Evolutionary conservation across 2,888 invertebrate genomes (phyloP).

Genomic region (Noctua janthe): DNA sequence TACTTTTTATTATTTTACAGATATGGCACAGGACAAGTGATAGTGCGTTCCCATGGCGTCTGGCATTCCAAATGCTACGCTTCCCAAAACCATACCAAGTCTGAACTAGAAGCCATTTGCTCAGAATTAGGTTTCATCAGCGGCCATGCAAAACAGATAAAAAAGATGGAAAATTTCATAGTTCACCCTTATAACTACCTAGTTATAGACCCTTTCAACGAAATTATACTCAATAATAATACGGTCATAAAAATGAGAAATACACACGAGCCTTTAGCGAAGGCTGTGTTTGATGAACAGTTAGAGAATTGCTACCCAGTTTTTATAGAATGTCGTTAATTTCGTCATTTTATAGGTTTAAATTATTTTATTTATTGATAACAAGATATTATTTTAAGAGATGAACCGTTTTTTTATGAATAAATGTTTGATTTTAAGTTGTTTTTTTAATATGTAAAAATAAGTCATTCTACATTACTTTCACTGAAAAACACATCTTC

Average conservation of each 20-base stretch:
- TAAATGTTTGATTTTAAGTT: conserved; percentile 33
- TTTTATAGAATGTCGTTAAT: conserved; percentile 86
- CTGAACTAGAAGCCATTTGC: conserved; percentile 91
- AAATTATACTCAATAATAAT: conserved; percentile 83
- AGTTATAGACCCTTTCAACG: conserved; percentile 79
- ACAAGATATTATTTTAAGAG: neutral
- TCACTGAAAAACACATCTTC: neutral
- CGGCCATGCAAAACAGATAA: conserved; percentile 87
- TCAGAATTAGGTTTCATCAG: conserved; percentile 90
- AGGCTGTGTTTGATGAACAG: conserved; percentile 73
- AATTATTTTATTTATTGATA: conserved; percentile 62
- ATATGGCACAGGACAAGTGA: conserved; percentile 92
- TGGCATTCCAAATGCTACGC: conserved; percentile 94
- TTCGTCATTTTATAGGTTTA: conserved; percentile 15
- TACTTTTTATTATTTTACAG: conserved; percentile 73
- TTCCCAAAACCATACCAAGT: conserved; percentile 86
- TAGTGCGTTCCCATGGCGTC: conserved; percentile 92
- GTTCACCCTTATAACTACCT: conserved; percentile 78
- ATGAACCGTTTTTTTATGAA: conserved; percentile 27
- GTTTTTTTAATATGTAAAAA: neutral
- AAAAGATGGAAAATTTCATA: conserved; percentile 69
- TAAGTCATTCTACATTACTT: neutral
- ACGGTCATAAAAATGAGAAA: conserved; percentile 84
- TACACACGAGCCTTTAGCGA: conserved; percentile 81
- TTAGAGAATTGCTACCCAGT: conserved; percentile 84